Conservation (phyloP, 2,113 vertebrate species). For the Hippocampus comes region DNA sequence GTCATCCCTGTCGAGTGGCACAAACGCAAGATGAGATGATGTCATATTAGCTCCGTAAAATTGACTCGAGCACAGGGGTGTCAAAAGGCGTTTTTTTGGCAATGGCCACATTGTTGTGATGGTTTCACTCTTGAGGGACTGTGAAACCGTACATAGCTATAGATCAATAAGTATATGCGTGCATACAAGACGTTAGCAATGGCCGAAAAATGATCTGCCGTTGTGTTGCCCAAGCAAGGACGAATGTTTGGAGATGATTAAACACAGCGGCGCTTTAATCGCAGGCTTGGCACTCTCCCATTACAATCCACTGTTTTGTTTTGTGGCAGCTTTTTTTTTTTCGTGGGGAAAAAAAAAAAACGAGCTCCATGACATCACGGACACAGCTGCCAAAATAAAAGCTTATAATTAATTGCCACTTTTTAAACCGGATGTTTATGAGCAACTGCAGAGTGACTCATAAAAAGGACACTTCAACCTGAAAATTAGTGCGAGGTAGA, state of each 20-base stretch:
- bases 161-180: too few relatives aligned
- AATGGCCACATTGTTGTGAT: background rate
- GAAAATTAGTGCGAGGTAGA: background rate
- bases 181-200: background rate
- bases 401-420: conserved; percentile 37
- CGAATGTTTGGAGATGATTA: conserved; percentile 13
- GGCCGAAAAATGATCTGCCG: background rate
- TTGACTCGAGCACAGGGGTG: background rate
- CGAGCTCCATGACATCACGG: conserved; percentile 12
- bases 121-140: too few relatives aligned
- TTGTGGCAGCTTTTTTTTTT: conserved; percentile 35
- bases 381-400: conserved; percentile 48
- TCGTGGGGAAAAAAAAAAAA: background rate
- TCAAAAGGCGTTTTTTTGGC: background rate
- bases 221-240: background rate
- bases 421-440: conserved; percentile 34
- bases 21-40: conserved; percentile 2
- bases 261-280: conserved; percentile 44
- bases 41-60: background rate
- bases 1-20: conserved; percentile 84
- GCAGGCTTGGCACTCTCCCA: conserved; percentile 37
- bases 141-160: too few relatives aligned
- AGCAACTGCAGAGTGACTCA: conserved; percentile 21
- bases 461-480: conserved; percentile 5
- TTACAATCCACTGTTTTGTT: conserved; percentile 25